These are phyloP conservation scores for Dryas iulia DNA, from an alignment of 1,140 invertebrate species.

Conservation along the genomic window DNA sequence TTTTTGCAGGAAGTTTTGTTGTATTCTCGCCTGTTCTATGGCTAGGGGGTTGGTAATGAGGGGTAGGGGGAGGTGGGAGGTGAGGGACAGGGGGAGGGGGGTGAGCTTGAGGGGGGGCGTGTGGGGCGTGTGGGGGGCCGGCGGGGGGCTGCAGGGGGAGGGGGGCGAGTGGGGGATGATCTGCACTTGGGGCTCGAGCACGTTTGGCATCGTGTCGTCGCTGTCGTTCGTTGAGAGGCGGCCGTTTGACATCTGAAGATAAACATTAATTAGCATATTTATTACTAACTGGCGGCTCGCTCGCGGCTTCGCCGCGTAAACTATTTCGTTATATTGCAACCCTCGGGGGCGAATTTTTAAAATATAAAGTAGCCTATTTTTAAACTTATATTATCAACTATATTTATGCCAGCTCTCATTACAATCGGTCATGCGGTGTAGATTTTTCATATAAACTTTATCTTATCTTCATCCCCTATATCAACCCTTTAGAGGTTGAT, in stretches of 20 bases:
- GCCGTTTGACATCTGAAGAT: constrained; percentile 75
- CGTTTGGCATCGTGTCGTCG: constrained; percentile 72
- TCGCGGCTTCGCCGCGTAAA: too few species aligned
- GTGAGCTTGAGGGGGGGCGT: constrained; percentile 62
- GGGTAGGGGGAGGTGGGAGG: constrained; percentile 44
- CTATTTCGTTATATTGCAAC: too few species aligned
- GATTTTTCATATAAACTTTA: too few species aligned
- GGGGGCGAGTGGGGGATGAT: constrained; percentile 67
- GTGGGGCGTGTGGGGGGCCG: constrained; percentile 53
- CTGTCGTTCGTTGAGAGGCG: constrained; percentile 74
- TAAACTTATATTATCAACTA: too few species aligned
- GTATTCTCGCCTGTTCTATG: constrained; percentile 62
- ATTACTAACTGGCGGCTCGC: too few species aligned
- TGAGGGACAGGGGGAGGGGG: constrained; percentile 51
- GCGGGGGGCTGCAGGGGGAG: constrained; percentile 43
- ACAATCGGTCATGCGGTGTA: too few species aligned
- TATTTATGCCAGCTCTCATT: too few species aligned
- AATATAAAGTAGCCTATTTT: too few species aligned
- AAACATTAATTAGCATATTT: too few species aligned
- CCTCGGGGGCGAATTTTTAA: too few species aligned
- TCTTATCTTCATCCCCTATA: too few species aligned
- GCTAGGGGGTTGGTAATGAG: constrained; percentile 59
- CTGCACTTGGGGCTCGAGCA: constrained; percentile 70
- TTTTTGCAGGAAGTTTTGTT: constrained; percentile 66
- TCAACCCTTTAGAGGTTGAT: too few species aligned